These are phyloP conservation scores for Phalera bucephala DNA, from an alignment of 2,888 invertebrate genomes.

Conservation along the genomic window DNA sequence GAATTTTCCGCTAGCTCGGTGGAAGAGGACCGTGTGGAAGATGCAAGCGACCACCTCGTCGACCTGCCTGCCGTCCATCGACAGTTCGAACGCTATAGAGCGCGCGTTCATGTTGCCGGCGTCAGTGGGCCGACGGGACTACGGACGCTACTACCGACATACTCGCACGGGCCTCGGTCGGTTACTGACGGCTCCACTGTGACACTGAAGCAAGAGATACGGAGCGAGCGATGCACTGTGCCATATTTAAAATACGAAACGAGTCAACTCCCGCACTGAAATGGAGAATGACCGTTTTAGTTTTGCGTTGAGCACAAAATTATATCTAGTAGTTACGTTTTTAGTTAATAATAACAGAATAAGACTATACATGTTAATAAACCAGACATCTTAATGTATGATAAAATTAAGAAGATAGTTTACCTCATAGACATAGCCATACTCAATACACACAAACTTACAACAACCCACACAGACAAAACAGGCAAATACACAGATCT, in stretches of 20 bases:
- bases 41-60: slow-evolving; percentile 96
- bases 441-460: too few relatives aligned
- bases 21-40: slow-evolving; percentile 96
- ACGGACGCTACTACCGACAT: slow-evolving; percentile 45
- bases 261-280: slow-evolving; percentile 72
- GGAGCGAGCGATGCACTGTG: slow-evolving; percentile 38
- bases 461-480: too few relatives aligned
- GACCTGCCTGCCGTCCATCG: slow-evolving; percentile 95
- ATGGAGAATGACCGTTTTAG: slow-evolving; percentile 72
- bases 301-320: slow-evolving; percentile 20
- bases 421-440: too few relatives aligned
- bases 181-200: slow-evolving; percentile 30
- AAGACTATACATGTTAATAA: too few relatives aligned
- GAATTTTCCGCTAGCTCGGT: slow-evolving; percentile 96
- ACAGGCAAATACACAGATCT: too few relatives aligned
- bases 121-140: slow-evolving; percentile 56
- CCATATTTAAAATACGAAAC: slow-evolving; percentile 65
- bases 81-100: slow-evolving; percentile 90
- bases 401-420: too few relatives aligned
- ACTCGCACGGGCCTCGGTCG: slow-evolving; percentile 49
- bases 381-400: too few relatives aligned
- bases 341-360: too few relatives aligned
- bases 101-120: slow-evolving; percentile 89
- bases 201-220: slow-evolving; percentile 25
- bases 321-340: too few relatives aligned